Evolutionary conservation across 2,888 invertebrate genomes (phyloP).

Genomic region (Choreutis nemorana): DNA sequence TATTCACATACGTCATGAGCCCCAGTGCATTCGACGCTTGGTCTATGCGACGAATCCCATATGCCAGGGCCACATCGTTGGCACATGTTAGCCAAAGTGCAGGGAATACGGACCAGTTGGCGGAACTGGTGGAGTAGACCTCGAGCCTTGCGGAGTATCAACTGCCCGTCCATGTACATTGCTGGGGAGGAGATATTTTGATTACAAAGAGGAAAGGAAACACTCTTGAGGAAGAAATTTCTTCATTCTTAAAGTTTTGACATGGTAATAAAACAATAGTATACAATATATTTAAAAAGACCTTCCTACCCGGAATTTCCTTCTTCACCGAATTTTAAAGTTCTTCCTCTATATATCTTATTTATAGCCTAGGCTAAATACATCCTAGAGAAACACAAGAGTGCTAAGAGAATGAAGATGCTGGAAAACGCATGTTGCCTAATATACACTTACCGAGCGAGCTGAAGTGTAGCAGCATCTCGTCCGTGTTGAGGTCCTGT

Average conservation of each 20-base stretch:
- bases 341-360: too few species aligned
- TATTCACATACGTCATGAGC: conserved; percentile 70
- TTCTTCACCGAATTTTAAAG: too few species aligned
- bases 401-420: background rate
- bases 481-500: conserved; percentile 91
- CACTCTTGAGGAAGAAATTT: too few species aligned
- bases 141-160: conserved; percentile 90
- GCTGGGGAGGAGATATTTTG: conserved; percentile 70
- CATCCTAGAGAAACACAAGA: too few species aligned
- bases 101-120: conserved; percentile 86
- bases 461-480: conserved; percentile 94
- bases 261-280: too few species aligned
- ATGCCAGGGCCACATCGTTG: conserved; percentile 91
- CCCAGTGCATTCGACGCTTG: conserved; percentile 83
- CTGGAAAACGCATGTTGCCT: background rate
- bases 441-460: conserved; percentile 77
- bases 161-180: conserved; percentile 95
- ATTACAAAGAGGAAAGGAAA: too few species aligned
- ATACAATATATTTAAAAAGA: too few species aligned
- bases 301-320: too few species aligned
- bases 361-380: too few species aligned
- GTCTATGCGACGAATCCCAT: conserved; percentile 93
- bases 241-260: too few species aligned
- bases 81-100: conserved; percentile 87
- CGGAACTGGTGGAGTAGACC: conserved; percentile 91